Evolutionary conservation across 2,113 vertebrate species (phyloP), one percentile per base, ranked within the genome.

Genomic region (Albula goreensis): DNA sequence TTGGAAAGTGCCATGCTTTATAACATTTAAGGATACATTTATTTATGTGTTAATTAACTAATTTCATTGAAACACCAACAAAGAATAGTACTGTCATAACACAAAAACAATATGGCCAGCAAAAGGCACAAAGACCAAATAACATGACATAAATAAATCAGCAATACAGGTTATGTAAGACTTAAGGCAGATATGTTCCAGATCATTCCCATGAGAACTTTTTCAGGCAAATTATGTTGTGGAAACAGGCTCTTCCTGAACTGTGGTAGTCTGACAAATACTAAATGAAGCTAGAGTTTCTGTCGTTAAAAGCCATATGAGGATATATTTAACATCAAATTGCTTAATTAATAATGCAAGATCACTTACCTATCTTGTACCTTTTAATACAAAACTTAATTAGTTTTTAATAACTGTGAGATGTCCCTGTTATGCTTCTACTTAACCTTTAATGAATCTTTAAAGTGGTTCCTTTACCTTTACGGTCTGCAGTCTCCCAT

Each of bases 251-350:
- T 48, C n/a, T 48, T 49, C 74, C 52, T 56, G 1, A 5, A 9
- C 31, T 80, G 70, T 57, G 31, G 84, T 80, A 79, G 50, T 31
- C 70, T 50, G 78, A 63, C 78, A 80, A 85, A 85, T 50, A 48
- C 60, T 31, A 78, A 63, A 80, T 80, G 57, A 81, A 80, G 60
- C 48, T 78, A 85, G 17, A 60, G 80, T 80, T 85, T 80, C 57
- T 80, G 50, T 57, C 84, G 80, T 63, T 49, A 25, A 25, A 15
- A 63, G 15, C 15, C 22, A 81, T 53, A 85, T 17, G 78, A 66
- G 78, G 85, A 85, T n/a, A 51, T 78, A 85, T 85, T 80, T 60
- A 81, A 78, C 19, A n/a, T 50, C 31, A 25, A 52, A 49, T 66
- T 17, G 57, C 48, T 81, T 80, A 12, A 49, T 51, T 63, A 60